Evolutionary conservation across 2,888 invertebrate species (phyloP), one percentile per base, ranked within the genome.

Genomic region (Tachina lurida): DNA sequence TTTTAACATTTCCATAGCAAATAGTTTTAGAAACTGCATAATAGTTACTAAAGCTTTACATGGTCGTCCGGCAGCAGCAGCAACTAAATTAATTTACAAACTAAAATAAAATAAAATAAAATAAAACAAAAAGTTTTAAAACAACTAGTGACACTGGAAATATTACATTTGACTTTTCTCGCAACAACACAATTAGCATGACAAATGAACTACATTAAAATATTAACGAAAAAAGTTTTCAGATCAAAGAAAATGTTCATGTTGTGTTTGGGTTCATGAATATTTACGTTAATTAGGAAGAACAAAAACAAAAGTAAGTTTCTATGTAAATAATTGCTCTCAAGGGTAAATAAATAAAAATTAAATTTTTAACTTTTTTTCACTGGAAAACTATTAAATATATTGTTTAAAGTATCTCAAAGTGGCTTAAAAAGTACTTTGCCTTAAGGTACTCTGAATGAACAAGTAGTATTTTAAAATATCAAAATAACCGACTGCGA

Each of bases 161-260:
- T 70, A 70, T 52, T 54, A 79, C 17, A 49, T 49, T 84, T 80
- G 45, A 76, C 71, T 80, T 71, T 65, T 45, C 43, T 58, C 65
- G 17, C 43, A 60, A 43, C 58, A 43, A 43, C 58, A 43, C 58
- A 71, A 84, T 84, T 84, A 80, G 80, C 84, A 84, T 73, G 79
- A 75, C 84, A 79, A 84, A 84, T 84, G 52, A 84, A 80, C 75
- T 71, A 65, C 52, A 45, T 45, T 73, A 54, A 70, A 63, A 71
- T 63, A 39, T 39, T 47, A 39, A n/a, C 10, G 15, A 65, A 75
- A 54, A 56, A 76, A 52, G n/a, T 43, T 62, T 62, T 17, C 10
- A 62, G 3, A 17, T 31, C 15, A n/a, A n/a, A 10, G 19, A 31
- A 31, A 31, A 31, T 31, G 5, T 31, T 31, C 7, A 31, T 31